Evolutionary conservation across 1,140 invertebrate species (phyloP).

Genomic region (Gerris buenoi): DNA sequence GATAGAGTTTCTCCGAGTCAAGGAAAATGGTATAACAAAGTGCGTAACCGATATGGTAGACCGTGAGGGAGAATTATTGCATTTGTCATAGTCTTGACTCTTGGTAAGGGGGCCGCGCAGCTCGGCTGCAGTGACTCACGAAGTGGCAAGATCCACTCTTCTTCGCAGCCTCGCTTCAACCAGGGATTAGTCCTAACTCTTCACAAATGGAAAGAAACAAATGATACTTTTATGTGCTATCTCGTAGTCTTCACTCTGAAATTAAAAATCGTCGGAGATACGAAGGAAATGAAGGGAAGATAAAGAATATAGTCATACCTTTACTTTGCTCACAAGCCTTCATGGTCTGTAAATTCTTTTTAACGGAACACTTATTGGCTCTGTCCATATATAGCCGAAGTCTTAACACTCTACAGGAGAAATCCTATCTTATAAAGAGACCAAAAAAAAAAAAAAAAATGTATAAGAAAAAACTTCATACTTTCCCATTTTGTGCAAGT

Average conservation of each 20-base stretch:
- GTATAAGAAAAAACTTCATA: too few species aligned
- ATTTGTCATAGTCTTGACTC: neutral
- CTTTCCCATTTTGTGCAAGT: too few species aligned
- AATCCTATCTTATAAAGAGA: too few species aligned
- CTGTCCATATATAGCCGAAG: too few species aligned
- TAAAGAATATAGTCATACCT: too few species aligned
- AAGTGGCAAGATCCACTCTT: neutral
- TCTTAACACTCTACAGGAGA: too few species aligned
- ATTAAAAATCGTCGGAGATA: too few species aligned
- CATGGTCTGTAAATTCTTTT: neutral
- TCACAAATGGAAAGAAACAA: neutral
- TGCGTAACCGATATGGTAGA: neutral
- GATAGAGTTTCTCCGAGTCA: neutral
- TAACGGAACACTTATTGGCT: neutral
- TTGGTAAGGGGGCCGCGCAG: neutral
- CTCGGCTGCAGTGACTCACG: neutral
- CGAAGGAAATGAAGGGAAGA: too few species aligned
- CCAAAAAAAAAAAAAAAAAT: too few species aligned
- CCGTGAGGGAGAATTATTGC: neutral
- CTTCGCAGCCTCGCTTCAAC: neutral
- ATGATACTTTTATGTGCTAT: neutral
- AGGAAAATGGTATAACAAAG: neutral
- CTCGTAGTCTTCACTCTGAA: too few species aligned
- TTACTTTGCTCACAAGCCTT: too few species aligned
- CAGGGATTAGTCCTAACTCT: neutral